These are phyloP conservation scores for Phoenicopterus ruber DNA, from an alignment of 2,113 vertebrate genomes.

Conservation along the genomic window DNA sequence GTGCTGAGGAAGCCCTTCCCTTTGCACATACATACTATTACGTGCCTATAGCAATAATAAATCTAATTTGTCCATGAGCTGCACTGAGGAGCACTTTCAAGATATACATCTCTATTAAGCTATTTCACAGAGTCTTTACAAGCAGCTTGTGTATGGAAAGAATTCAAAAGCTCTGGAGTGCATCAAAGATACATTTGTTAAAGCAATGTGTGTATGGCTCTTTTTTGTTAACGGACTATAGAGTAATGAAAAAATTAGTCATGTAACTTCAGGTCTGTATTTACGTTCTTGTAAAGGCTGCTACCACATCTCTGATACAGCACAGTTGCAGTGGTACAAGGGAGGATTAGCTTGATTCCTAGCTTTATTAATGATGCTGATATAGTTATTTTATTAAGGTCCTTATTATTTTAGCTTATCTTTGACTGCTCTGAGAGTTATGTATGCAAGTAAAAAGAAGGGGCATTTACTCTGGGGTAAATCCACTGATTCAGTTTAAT, in stretches of 20 bases:
- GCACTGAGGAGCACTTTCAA: neutral
- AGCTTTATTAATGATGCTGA: neutral
- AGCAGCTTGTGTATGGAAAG: neutral
- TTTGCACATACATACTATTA: neutral
- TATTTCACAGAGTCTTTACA: neutral
- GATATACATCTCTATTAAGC: neutral
- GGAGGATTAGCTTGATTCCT: neutral
- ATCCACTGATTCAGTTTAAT: neutral
- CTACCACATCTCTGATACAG: neutral
- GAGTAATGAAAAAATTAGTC: neutral
- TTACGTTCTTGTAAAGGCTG: neutral
- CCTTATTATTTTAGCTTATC: constrained; percentile 9
- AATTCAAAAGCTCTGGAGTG: neutral
- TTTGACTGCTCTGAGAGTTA: neutral
- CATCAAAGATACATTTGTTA: neutral
- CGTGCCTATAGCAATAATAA: neutral
- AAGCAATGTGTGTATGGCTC: neutral
- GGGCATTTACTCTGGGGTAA: neutral
- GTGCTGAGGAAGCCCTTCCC: neutral
- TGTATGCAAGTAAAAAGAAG: neutral
- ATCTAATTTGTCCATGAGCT: neutral
- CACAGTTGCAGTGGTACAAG: neutral
- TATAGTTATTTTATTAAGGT: constrained; percentile 14
- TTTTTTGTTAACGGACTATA: neutral
- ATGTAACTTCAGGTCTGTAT: neutral